phyloP scores from a whole-genome alignment of 30 jellyfish, hydroid and myxozoan species.

The Cassiopea andromeda region DNA sequence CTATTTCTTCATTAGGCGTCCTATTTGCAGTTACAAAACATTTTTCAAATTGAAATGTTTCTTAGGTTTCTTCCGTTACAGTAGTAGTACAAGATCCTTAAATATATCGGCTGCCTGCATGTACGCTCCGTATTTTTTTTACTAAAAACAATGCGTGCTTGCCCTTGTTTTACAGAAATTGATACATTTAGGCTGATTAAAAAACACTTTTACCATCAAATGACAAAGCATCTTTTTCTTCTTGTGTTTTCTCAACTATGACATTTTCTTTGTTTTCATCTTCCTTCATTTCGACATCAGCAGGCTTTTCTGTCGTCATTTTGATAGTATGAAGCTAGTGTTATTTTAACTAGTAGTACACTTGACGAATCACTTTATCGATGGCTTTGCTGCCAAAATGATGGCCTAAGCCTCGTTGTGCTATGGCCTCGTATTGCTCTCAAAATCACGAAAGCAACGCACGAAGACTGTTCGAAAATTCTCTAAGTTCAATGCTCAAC shows the following conservation, averaged over 20 bases:
- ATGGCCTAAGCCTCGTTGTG: neutral
- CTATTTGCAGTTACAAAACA: no score
- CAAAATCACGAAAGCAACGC: no score
- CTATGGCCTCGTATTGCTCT: no score
- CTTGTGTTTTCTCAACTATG: constrained; percentile 67
- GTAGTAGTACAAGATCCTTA: neutral
- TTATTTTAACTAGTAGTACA: neutral
- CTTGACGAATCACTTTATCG: neutral
- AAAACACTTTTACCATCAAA: constrained; percentile 63
- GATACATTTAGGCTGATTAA: neutral
- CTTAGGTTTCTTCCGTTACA: no score
- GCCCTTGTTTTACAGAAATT: neutral
- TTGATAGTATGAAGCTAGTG: neutral
- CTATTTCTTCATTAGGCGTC: no score
- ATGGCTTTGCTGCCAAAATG: neutral
- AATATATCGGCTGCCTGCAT: neutral
- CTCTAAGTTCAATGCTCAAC: no score
- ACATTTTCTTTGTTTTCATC: constrained; percentile 55
- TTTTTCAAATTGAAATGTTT: no score
- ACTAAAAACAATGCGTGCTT: neutral
- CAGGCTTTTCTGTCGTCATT: constrained; percentile 47
- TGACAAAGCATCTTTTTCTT: constrained; percentile 78
- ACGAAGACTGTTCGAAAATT: no score
- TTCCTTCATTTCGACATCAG: constrained; percentile 89
- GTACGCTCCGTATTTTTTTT: neutral